Evolutionary conservation across 2,113 vertebrate genomes (phyloP).

Genomic region (Chloebia gouldiae): DNA sequence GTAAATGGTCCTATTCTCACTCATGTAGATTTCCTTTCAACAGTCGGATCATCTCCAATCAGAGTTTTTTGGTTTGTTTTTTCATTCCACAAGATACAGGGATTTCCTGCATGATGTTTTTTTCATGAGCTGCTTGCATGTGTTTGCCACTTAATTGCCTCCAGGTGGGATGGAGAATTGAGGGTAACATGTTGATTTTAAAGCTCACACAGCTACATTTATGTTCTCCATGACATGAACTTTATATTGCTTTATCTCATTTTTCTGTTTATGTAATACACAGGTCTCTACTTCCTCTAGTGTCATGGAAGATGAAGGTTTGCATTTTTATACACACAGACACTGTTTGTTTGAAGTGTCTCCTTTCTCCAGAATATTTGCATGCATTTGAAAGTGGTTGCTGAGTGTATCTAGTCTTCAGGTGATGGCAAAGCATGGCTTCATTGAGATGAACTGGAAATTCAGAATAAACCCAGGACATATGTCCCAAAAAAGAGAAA

Average conservation of each 20-base stretch:
- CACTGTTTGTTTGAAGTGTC: not conserved
- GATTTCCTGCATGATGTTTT: not conserved
- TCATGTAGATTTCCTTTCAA: not conserved
- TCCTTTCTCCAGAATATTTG: not conserved
- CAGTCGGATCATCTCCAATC: rapidly evolving
- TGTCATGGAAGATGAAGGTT: slow-evolving; percentile 21
- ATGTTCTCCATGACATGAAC: not conserved
- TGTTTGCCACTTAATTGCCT: not conserved
- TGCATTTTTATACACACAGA: not conserved
- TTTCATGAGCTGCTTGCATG: not conserved
- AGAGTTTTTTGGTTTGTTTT: not conserved
- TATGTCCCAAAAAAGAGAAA: not conserved
- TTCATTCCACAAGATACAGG: not conserved
- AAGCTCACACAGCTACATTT: slow-evolving; percentile 38
- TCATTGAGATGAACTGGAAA: not conserved
- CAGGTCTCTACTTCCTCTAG: slow-evolving; percentile 38
- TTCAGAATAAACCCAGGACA: not conserved
- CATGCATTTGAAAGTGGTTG: not conserved
- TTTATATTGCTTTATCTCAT: not conserved
- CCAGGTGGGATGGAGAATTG: not conserved
- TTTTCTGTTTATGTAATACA: slow-evolving; percentile 20
- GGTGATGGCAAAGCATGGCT: not conserved
- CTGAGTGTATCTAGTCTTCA: not conserved
- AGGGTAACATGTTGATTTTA: not conserved
- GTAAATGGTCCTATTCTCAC: not conserved